These are phyloP conservation scores for Megaceryle alcyon DNA, from an alignment of 2,797 vertebrate genomes.

Conservation along the genomic window DNA sequence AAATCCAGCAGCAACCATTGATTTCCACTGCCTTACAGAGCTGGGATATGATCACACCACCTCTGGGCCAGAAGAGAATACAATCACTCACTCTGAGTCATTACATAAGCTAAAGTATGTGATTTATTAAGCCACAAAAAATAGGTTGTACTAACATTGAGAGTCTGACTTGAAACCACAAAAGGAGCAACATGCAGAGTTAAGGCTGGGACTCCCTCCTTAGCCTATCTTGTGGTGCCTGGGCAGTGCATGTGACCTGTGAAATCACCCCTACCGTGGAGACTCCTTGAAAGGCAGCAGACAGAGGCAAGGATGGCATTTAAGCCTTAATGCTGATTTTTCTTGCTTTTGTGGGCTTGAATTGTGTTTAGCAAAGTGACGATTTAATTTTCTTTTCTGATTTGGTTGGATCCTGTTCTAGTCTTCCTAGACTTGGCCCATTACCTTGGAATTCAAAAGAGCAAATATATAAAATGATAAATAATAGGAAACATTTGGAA, in stretches of 20 bases:
- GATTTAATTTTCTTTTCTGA: conserved; percentile 49
- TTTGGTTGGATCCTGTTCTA: conserved; percentile 42
- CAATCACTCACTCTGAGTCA: conserved; percentile 79
- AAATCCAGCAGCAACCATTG: conserved; percentile 64
- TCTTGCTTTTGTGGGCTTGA: conserved; percentile 32
- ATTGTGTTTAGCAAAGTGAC: conserved; percentile 36
- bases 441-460: conserved; percentile 60
- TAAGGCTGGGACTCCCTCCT: conserved; percentile 55
- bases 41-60: conserved; percentile 64
- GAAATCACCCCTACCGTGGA: conserved; percentile 18
- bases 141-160: conserved; percentile 55
- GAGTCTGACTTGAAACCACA: conserved; percentile 71
- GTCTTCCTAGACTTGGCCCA: conserved; percentile 49
- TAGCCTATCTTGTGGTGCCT: conserved; percentile 38
- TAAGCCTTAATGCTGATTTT: not conserved
- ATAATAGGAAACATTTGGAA: conserved; percentile 63
- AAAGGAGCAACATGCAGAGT: conserved; percentile 38
- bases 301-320: not conserved
- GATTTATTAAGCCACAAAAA: conserved; percentile 78
- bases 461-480: conserved; percentile 63
- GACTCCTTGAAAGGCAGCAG: conserved; percentile 24
- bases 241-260: conserved; percentile 10
- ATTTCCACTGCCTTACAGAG: conserved; percentile 69
- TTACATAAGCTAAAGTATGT: conserved; percentile 73
- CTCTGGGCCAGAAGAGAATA: conserved; percentile 71